phyloP scores from a whole-genome alignment of 1,140 invertebrate species.

The Drosophila pseudoananassae region DNA sequence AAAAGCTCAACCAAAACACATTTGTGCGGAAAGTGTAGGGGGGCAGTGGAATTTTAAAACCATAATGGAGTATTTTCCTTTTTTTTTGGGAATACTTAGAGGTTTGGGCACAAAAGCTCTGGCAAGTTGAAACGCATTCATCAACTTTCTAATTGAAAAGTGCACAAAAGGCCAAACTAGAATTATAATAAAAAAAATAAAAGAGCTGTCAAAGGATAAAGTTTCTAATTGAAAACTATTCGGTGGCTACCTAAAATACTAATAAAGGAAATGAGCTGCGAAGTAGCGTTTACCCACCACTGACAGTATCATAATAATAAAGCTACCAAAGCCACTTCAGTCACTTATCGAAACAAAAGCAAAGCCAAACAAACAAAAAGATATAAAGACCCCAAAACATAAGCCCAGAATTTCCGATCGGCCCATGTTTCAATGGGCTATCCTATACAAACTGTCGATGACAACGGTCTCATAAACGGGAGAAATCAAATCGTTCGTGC shows the following conservation, averaged over 20 bases:
- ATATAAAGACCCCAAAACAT: slow-evolving; percentile 37
- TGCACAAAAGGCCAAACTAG: not conserved
- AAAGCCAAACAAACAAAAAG: slow-evolving; percentile 18
- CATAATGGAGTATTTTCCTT: slow-evolving; percentile 49
- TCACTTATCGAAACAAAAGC: slow-evolving; percentile 51
- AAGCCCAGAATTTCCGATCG: slow-evolving; percentile 45
- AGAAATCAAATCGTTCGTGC: slow-evolving; percentile 79
- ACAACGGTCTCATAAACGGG: slow-evolving; percentile 68
- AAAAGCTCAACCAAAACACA: slow-evolving; percentile 41
- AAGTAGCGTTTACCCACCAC: slow-evolving; percentile 17
- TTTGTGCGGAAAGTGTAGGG: slow-evolving; percentile 18
- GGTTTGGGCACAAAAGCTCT: slow-evolving; percentile 32
- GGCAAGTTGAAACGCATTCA: slow-evolving; percentile 50
- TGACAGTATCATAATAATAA: slow-evolving; percentile 43
- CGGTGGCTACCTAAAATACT: slow-evolving; percentile 3
- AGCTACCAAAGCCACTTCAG: slow-evolving; percentile 54
- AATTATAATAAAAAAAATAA: not conserved
- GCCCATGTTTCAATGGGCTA: not conserved
- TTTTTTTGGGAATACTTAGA: slow-evolving; percentile 17
- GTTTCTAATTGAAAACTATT: slow-evolving; percentile 8
- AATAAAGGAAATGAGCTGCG: slow-evolving; percentile 37
- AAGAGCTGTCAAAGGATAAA: not conserved
- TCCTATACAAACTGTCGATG: slow-evolving; percentile 58
- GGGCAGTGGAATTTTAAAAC: slow-evolving; percentile 11
- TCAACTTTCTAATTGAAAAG: slow-evolving; percentile 64